Evolutionary conservation across 2,888 invertebrate genomes (phyloP).

Genomic region (Graphium colonna): DNA sequence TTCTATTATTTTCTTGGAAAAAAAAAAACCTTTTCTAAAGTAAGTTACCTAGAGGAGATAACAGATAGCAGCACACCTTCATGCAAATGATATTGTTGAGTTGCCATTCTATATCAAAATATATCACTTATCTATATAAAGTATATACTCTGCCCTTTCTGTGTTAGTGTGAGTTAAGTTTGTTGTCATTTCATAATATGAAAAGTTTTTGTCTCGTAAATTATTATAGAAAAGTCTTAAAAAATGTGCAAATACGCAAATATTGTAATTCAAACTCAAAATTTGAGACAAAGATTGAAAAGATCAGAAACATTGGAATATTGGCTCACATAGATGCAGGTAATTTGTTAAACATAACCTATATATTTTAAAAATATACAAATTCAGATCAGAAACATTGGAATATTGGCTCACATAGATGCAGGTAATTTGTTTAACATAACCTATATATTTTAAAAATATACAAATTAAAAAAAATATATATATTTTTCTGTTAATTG

Average conservation of each 20-base stretch:
- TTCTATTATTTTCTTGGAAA: too few relatives aligned
- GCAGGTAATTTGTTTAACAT: not conserved
- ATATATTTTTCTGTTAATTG: not conserved
- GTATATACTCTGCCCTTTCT: too few relatives aligned
- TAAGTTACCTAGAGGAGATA: too few relatives aligned
- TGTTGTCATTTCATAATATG: slow-evolving; percentile 36
- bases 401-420: slow-evolving; percentile 94
- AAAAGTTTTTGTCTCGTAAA: slow-evolving; percentile 51
- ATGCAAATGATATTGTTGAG: too few relatives aligned
- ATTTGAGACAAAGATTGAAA: slow-evolving; percentile 46
- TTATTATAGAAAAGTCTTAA: slow-evolving; percentile 59
- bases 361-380: not conserved
- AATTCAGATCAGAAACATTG: slow-evolving; percentile 84
- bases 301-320: slow-evolving; percentile 93
- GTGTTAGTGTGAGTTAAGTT: too few relatives aligned
- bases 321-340: slow-evolving; percentile 97
- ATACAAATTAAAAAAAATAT: not conserved
- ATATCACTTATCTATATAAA: too few relatives aligned
- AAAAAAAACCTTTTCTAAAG: too few relatives aligned
- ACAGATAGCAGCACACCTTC: too few relatives aligned
- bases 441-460: not conserved
- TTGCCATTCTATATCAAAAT: too few relatives aligned
- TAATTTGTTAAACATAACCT: slow-evolving; percentile 44
- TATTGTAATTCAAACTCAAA: slow-evolving; percentile 39
- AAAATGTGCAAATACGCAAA: slow-evolving; percentile 45